A percentile compares a stretch with the other conserved stretches of the same genome.
Conservation (phyloP, 2,888 invertebrate species). For the Falcaria lacertinaria region DNA sequence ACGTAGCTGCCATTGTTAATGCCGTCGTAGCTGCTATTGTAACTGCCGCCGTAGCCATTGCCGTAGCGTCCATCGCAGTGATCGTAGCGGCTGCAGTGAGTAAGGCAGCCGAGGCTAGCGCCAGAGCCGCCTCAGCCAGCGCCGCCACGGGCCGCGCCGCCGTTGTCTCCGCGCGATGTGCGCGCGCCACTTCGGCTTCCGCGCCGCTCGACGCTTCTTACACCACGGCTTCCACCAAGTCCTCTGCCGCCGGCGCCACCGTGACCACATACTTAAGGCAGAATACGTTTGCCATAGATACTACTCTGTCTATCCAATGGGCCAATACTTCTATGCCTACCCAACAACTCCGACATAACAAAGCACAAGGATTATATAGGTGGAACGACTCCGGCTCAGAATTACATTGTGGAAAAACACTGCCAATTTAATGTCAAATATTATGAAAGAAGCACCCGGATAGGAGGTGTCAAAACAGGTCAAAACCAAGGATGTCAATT, state of each 20-base stretch:
- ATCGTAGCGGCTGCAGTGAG: no score
- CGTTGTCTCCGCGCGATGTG: not conserved
- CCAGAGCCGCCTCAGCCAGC: not conserved
- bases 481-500: no score
- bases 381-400: not conserved
- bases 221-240: not conserved
- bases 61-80: no score
- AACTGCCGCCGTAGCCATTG: no score
- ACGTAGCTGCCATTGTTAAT: no score
- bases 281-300: no score
- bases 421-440: not conserved
- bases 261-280: not conserved
- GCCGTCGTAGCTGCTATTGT: no score
- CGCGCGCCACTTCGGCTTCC: not conserved
- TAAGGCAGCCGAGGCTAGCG: no score
- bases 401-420: not conserved
- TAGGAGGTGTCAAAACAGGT: no score
- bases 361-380: not conserved
- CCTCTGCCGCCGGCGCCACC: not conserved
- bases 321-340: no score
- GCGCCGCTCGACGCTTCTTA: not conserved
- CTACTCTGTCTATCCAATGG: no score
- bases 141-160: not conserved
- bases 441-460: not conserved
- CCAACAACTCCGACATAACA: not conserved